A percentile compares a stretch with the other conserved stretches of the same genome.
These are phyloP conservation scores for Gallinago undulata DNA, from an alignment of 2,113 vertebrate genomes.

Conservation along the genomic window DNA sequence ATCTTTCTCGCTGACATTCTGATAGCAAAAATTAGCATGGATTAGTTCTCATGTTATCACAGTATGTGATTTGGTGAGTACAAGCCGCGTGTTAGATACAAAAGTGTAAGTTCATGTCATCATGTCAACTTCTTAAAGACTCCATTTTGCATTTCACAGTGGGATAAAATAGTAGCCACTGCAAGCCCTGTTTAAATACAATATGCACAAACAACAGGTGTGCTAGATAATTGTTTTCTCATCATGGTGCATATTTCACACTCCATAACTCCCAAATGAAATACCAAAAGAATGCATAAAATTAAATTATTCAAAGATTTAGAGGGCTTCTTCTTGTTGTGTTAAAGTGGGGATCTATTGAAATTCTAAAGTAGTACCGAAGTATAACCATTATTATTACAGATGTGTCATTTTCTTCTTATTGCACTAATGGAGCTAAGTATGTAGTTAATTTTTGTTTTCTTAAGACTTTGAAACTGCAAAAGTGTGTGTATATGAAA, in stretches of 20 bases:
- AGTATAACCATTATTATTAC: conserved; percentile 29
- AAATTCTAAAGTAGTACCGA: conserved; percentile 25
- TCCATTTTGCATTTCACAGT: conserved; percentile 4
- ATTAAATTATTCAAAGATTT: conserved; percentile 67
- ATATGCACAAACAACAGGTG: conserved; percentile 63
- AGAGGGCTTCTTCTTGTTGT: conserved; percentile 24
- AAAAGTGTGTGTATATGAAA: background rate
- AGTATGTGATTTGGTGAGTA: background rate
- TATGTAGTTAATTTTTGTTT: conserved; percentile 35
- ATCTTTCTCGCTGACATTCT: background rate
- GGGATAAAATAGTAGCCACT: conserved; percentile 6
- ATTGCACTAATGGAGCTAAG: background rate
- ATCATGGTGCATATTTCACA: conserved; percentile 71
- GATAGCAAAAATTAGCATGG: background rate
- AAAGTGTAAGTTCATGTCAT: background rate
- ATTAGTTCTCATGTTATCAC: background rate
- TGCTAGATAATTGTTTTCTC: conserved; percentile 70
- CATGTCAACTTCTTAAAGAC: conserved; percentile 14
- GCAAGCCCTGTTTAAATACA: background rate
- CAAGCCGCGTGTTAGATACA: background rate
- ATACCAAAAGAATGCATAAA: conserved; percentile 68
- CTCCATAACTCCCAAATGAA: conserved; percentile 70
- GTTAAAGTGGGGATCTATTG: conserved; percentile 13
- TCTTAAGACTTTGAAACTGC: background rate
- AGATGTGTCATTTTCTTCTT: background rate